phyloP scores from a whole-genome alignment of 1,140 invertebrate species.

The Achroia grisella region DNA sequence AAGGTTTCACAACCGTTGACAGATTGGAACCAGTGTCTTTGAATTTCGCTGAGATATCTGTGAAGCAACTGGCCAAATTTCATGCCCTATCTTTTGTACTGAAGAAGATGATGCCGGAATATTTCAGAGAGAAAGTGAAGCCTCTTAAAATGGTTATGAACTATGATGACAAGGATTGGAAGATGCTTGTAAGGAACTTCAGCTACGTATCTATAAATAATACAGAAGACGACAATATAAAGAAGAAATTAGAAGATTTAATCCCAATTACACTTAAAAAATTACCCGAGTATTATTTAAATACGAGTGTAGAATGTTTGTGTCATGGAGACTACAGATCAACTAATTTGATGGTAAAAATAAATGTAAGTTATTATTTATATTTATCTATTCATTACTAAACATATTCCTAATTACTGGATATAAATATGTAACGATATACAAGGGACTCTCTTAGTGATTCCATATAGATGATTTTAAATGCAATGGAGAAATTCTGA shows the following conservation, averaged over 20 bases:
- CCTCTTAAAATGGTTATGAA: conserved; percentile 4
- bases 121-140: conserved; percentile 33
- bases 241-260: conserved; percentile 3
- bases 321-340: conserved; percentile 30
- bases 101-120: conserved; percentile 26
- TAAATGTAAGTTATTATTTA: conserved; percentile 10
- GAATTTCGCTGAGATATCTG: conserved; percentile 27
- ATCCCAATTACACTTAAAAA: background rate
- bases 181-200: conserved; percentile 7
- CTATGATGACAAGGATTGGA: conserved; percentile 11
- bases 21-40: conserved; percentile 32
- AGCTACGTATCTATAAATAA: background rate
- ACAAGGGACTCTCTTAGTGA: no score
- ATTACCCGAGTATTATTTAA: background rate
- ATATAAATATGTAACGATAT: no score
- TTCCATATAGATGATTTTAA: no score
- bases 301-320: conserved; percentile 9
- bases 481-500: no score
- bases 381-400: no score
- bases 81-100: conserved; percentile 43
- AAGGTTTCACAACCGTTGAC: conserved; percentile 30
- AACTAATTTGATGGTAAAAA: conserved; percentile 27
- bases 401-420: no score
- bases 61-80: conserved; percentile 31
- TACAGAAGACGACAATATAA: conserved; percentile 1